A percentile compares a stretch with the other conserved stretches of the same genome.
Conservation (phyloP, 2,113 vertebrate species). For the Sorex araneus region DNA sequence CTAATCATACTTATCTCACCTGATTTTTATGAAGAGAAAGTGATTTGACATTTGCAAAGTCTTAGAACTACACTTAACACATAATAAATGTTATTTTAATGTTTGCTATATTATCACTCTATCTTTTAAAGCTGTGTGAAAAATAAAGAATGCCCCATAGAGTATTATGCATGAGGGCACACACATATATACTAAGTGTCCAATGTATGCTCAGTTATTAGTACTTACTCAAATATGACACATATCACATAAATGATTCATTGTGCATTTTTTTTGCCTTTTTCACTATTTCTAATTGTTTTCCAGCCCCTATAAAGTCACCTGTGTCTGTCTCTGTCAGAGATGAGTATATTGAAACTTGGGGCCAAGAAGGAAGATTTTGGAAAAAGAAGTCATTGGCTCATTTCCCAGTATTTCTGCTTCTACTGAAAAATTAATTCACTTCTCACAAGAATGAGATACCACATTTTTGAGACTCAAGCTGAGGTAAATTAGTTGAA, state of each 20-base stretch:
- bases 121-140: not conserved
- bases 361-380: constrained; percentile 55
- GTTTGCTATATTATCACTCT: not conserved
- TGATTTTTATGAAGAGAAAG: constrained; percentile 13
- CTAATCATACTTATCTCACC: not conserved
- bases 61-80: not conserved
- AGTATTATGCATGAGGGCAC: not conserved
- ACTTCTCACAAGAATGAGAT: constrained; percentile 54
- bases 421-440: constrained; percentile 49
- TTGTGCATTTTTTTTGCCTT: constrained; percentile 59
- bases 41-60: constrained; percentile 21
- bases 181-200: not conserved
- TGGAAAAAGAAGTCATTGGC: constrained; percentile 62
- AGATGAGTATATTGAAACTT: constrained; percentile 77
- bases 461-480: constrained; percentile 51
- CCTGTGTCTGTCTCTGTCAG: constrained; percentile 48
- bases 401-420: constrained; percentile 66
- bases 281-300: constrained; percentile 63
- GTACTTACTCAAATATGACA: constrained; percentile 51
- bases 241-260: constrained; percentile 31
- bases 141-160: not conserved
- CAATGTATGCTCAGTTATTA: constrained; percentile 45
- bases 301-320: constrained; percentile 54
- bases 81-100: not conserved
- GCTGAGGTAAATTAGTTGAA: constrained; percentile 64